A percentile compares a stretch with the other conserved stretches of the same genome.
These are phyloP conservation scores for Cryptocheilus praepositus DNA, from an alignment of 2,888 invertebrate species.

Conservation along the genomic window DNA sequence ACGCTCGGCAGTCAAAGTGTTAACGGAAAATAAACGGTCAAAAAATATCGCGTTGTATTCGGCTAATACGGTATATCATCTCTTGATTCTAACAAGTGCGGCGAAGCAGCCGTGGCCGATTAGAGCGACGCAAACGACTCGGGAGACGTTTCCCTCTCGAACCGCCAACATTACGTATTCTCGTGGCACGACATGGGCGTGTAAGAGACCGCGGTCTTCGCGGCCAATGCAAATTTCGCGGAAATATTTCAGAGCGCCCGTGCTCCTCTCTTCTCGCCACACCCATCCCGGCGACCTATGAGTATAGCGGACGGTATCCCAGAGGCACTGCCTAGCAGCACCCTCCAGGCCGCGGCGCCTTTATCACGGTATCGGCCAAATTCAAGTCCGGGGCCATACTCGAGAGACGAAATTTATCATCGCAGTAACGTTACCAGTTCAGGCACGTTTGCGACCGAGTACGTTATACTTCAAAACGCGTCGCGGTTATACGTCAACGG, in stretches of 20 bases:
- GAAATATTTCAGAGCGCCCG: conserved; percentile 62
- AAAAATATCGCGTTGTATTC: too few relatives aligned
- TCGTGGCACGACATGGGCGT: conserved; percentile 46
- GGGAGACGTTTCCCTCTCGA: neutral
- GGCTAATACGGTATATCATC: too few relatives aligned
- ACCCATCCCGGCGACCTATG: neutral
- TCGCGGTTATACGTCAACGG: conserved; percentile 11
- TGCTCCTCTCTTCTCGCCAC: conserved; percentile 7
- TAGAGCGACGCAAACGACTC: too few relatives aligned
- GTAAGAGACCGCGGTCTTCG: conserved; percentile 47
- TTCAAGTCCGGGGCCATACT: conserved; percentile 43
- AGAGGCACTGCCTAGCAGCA: neutral
- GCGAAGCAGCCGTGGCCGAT: neutral
- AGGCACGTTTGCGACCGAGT: conserved; percentile 64
- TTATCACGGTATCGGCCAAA: conserved; percentile 62
- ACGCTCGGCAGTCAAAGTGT: too few relatives aligned
- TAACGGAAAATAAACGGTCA: too few relatives aligned
- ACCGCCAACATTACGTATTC: conserved; percentile 61
- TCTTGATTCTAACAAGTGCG: too few relatives aligned
- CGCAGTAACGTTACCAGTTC: conserved; percentile 61
- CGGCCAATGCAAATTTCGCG: conserved; percentile 64
- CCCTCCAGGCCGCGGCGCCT: conserved; percentile 26
- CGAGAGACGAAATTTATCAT: conserved; percentile 62
- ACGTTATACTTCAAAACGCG: conserved; percentile 48
- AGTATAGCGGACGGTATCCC: conserved; percentile 3